Evolutionary conservation across 2,797 vertebrate genomes (phyloP), one percentile per base, ranked within the genome.

Genomic region (Lagodon rhomboides): DNA sequence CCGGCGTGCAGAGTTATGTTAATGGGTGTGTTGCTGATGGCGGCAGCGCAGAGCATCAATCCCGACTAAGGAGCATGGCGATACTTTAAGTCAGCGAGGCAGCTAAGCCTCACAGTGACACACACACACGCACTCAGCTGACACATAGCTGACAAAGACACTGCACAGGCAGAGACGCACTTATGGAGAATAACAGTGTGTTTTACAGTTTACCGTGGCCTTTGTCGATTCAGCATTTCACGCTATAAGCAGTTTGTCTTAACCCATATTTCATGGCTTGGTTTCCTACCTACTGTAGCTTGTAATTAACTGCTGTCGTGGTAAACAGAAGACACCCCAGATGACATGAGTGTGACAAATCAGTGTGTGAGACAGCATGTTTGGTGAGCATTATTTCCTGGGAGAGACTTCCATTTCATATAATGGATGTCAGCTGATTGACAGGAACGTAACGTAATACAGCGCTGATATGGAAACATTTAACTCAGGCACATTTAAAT

Each of bases 1-100:
- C 5, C 56, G 5, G 59, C 2, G 22, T 46, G 34, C 22, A 77
- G 46, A 72, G 69, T 53, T 88, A 83, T 81, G 82, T 65, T 74
- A 86, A 87, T 81, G 61, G 11, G 0, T 17, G 63, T 7, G 11
- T 2, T 10, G 20, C 71, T 73, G 71, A 85, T 47, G 27, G 72
- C 17, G 1, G 16, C 55, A 5, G 68, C 1, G 17, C 41, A 73
- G 50, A 74, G 56, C 68, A 78, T 85, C 68, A 73, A 72, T 81
- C 74, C 83, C 56, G 51, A 62, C 55, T 59, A 68, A 78, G 69
- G 65, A 79, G 53, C 38, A 22, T 71, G 50, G 69, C 2, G 23
- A 60, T 43, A 41, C 43, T 74, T 71, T 65, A 73, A 80, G 50
- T 65, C 73, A 71, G 55, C 11, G 11, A 56, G 44, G 43, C 46